Conservation (phyloP, 2,888 invertebrate genomes). For the Crepidodera aurea region DNA sequence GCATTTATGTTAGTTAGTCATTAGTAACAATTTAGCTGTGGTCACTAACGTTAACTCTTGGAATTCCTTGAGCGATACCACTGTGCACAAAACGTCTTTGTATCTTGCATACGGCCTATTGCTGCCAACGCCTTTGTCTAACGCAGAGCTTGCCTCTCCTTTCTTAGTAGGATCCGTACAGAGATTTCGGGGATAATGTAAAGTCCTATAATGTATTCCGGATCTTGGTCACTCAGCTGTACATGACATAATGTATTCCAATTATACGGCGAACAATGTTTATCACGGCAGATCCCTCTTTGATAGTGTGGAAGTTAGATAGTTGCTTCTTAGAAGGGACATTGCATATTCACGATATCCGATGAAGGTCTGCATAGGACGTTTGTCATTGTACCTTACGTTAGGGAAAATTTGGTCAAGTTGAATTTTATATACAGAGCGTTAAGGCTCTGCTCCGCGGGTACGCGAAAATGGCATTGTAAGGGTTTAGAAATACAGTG, state of each 20-base stretch:
- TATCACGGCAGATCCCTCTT: constrained; percentile 43
- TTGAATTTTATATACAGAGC: not conserved
- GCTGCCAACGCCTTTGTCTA: constrained; percentile 37
- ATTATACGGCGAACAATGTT: constrained; percentile 51
- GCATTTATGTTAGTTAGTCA: too few relatives aligned
- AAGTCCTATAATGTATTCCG: constrained; percentile 53
- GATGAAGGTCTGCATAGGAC: constrained; percentile 21
- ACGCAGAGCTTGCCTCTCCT: constrained; percentile 30
- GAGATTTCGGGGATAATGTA: constrained; percentile 47
- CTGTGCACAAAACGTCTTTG: constrained; percentile 40
- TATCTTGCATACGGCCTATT: constrained; percentile 40
- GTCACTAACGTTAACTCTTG: too few relatives aligned
- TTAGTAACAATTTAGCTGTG: too few relatives aligned
- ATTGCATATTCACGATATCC: constrained; percentile 30
- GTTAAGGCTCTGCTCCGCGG: too few relatives aligned
- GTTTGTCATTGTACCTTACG: constrained; percentile 9
- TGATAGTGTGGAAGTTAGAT: constrained; percentile 34
- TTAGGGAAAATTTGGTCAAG: not conserved
- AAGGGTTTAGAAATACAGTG: too few relatives aligned
- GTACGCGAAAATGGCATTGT: too few relatives aligned
- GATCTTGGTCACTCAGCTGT: constrained; percentile 53
- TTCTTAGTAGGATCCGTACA: constrained; percentile 41
- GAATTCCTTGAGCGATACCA: not conserved
- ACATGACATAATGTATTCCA: constrained; percentile 53
- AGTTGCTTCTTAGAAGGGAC: constrained; percentile 28